Evolutionary conservation across 2,113 vertebrate species (phyloP), one percentile per base, ranked within the genome.

Genomic region (Microtus richardsoni): DNA sequence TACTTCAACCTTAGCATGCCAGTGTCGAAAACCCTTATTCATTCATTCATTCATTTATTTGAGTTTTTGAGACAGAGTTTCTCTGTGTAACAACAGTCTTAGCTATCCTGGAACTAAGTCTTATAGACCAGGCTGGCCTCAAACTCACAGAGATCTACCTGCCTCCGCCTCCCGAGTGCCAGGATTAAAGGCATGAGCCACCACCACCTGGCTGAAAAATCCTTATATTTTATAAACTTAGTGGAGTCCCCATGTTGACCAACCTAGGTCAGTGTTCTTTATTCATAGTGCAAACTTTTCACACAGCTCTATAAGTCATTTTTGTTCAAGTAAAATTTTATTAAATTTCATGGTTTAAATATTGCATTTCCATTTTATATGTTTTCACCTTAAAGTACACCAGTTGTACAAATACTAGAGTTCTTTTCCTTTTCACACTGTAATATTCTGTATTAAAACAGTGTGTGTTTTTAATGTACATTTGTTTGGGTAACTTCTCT

Each of bases 291-390:
- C 68, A 39, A 94, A 86, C 66, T 77, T 94, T 58, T 47, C 16
- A 88, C 39, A 86, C 17, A 14, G 16, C 13, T 77, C 4, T 70
- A 49, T 52, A 79, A 78, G 77, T 85, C 7, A 28, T 64, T 92
- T 85, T 77, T 24, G 86, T 13, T 66, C 71, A 77, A 83, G 77
- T 66, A 91, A 88, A 85, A 84, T 82, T 71, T 94, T 30, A 83
- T 62, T 93, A 52, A 93, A 52, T 85, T 88, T 44, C 8, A 70
- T 22, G 2, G 39, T 62, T 91, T 73, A 89, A 91, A 64, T 77
- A 36, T 47, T 75, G 87, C 26, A 19, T 87, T 89, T 83, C 6
- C 28, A 33, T n/a, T 83, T 88, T 75, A 28, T 66, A 74, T 36
- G 16, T 78, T 89, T 75, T 83, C 6, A 39, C 78, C 68, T 86